These are phyloP conservation scores for Heterodera schachtii DNA, from an alignment of 1,140 invertebrate species.

Conservation along the genomic window DNA sequence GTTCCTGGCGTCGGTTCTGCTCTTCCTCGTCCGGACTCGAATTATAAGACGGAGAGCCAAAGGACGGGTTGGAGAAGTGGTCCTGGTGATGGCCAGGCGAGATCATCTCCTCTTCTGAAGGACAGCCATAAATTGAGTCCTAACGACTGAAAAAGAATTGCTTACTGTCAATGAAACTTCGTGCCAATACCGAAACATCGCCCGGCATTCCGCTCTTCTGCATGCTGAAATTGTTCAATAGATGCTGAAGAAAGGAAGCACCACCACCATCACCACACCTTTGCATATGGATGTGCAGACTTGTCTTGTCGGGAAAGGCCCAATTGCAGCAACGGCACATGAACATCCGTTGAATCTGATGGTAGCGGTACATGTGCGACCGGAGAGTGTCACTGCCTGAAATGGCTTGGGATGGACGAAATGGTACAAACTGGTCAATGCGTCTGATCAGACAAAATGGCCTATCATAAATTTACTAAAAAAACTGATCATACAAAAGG, in stretches of 20 bases:
- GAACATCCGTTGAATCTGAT: conserved; percentile 66
- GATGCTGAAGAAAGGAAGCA: too few relatives aligned
- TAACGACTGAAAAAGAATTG: conserved; percentile 1
- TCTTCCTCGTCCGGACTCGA: background rate
- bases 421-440: background rate
- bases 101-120: conserved; percentile 10
- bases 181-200: conserved; percentile 38
- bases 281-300: conserved; percentile 61
- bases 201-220: conserved; percentile 31
- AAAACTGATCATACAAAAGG: background rate
- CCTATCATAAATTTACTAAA: background rate
- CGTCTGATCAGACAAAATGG: too few relatives aligned
- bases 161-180: conserved; percentile 39
- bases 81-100: conserved; percentile 10
- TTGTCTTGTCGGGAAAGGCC: conserved; percentile 66
- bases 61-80: background rate
- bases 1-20: background rate
- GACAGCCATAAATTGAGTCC: background rate
- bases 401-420: conserved; percentile 24
- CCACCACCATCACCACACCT: background rate
- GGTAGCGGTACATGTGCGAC: conserved; percentile 62
- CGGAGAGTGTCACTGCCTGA: conserved; percentile 64
- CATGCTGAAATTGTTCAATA: conserved; percentile 25
- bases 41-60: background rate
- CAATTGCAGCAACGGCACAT: conserved; percentile 66